These are phyloP conservation scores for Thumatha senex DNA, from an alignment of 2,888 invertebrate species.

Conservation along the genomic window DNA sequence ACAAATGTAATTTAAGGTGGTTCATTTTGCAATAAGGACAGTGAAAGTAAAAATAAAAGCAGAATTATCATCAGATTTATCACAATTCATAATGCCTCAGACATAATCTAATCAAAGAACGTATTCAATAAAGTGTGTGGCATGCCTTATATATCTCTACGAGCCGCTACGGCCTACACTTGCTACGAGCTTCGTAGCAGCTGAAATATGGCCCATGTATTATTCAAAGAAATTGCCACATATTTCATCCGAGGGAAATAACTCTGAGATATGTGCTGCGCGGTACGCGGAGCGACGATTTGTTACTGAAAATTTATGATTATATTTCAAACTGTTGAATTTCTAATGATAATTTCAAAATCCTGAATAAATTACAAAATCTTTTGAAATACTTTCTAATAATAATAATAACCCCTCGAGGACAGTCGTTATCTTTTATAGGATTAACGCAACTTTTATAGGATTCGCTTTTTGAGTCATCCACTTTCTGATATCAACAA, in stretches of 20 bases:
- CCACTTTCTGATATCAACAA: too few species aligned
- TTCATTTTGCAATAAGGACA: too few species aligned
- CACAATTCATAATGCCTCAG: too few species aligned
- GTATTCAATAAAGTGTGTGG: slow-evolving; percentile 3
- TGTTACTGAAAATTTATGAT: slow-evolving; percentile 35
- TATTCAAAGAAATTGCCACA: slow-evolving; percentile 85
- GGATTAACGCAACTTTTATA: too few species aligned
- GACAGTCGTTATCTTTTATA: too few species aligned
- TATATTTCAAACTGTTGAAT: slow-evolving; percentile 30
- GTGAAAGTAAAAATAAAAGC: too few species aligned
- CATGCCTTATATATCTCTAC: slow-evolving; percentile 36
- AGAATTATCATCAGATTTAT: too few species aligned
- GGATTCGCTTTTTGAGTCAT: too few species aligned
- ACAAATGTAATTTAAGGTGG: too few species aligned
- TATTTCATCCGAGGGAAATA: slow-evolving; percentile 84
- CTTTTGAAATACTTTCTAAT: background rate
- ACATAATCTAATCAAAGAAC: background rate
- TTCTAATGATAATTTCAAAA: slow-evolving; percentile 27
- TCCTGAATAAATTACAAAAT: background rate
- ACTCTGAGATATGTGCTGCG: slow-evolving; percentile 70
- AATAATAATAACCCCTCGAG: too few species aligned
- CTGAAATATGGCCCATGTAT: slow-evolving; percentile 85
- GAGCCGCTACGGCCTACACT: slow-evolving; percentile 52
- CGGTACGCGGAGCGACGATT: slow-evolving; percentile 50
- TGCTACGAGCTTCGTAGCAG: slow-evolving; percentile 48